phyloP scores from a whole-genome alignment of 2,797 vertebrate species.

The Myripristis murdjan region DNA sequence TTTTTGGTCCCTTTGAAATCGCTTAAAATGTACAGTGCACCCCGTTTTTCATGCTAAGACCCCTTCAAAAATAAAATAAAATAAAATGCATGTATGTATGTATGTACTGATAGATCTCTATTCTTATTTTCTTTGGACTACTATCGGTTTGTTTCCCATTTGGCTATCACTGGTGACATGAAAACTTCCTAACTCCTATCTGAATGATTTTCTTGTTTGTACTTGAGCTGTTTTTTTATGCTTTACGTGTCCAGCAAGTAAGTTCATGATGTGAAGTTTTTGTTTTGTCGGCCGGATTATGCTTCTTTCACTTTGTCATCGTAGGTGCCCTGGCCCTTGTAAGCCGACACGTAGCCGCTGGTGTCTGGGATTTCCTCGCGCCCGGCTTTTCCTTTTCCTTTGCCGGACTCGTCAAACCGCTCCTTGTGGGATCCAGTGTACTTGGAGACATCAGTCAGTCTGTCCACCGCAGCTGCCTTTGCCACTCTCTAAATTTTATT shows the following conservation, averaged over 20 bases:
- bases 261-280: too few species aligned
- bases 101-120: background rate
- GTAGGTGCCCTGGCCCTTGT: constrained; percentile 85
- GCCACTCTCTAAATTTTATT: constrained; percentile 77
- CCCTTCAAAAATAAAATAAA: background rate
- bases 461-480: constrained; percentile 84
- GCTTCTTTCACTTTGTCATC: constrained; percentile 84
- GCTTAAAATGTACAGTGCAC: constrained; percentile 25
- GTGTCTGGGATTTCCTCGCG: constrained; percentile 78
- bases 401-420: constrained; percentile 85
- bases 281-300: constrained; percentile 22
- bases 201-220: too few species aligned
- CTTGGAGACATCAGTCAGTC: constrained; percentile 84
- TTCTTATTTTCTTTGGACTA: constrained; percentile 7
- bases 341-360: constrained; percentile 84
- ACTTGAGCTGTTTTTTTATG: too few species aligned
- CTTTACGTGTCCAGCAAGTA: too few species aligned
- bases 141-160: background rate
- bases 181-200: too few species aligned
- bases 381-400: constrained; percentile 84
- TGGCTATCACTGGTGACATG: too few species aligned
- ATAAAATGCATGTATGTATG: background rate
- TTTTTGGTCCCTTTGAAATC: constrained; percentile 27
- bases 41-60: constrained; percentile 22
- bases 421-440: constrained; percentile 88